A percentile compares a stretch with the other conserved stretches of the same genome.
phyloP scores from a whole-genome alignment of 2,113 vertebrate genomes.

The Etheostoma cragini region DNA sequence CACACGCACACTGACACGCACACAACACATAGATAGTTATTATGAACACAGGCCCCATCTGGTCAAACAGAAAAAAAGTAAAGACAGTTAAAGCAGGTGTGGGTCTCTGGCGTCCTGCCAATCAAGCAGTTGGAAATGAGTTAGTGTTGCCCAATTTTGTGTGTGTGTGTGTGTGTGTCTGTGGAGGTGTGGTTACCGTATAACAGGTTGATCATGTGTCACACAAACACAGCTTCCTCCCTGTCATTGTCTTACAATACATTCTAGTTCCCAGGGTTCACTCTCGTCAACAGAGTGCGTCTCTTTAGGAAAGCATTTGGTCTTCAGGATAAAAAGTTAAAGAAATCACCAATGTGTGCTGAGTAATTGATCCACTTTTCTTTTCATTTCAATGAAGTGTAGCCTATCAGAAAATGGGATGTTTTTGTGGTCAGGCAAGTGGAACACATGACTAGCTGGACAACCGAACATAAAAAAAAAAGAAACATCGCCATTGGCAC shows the following conservation, averaged over 20 bases:
- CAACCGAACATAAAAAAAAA: slow-evolving; percentile 28
- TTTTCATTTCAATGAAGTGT: slow-evolving; percentile 18
- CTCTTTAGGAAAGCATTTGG: slow-evolving; percentile 27
- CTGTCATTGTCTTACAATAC: slow-evolving; percentile 58
- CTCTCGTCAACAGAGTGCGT: background rate
- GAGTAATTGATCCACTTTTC: slow-evolving; percentile 40
- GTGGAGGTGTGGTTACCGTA: slow-evolving; percentile 59
- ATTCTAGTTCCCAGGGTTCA: slow-evolving; percentile 56
- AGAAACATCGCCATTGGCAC: slow-evolving; percentile 47
- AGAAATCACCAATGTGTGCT: slow-evolving; percentile 23
- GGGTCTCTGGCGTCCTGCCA: slow-evolving; percentile 67
- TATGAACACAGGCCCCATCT: slow-evolving; percentile 53
- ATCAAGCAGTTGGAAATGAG: slow-evolving; percentile 60
- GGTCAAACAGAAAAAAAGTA: slow-evolving; percentile 46
- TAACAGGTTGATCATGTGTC: slow-evolving; percentile 72
- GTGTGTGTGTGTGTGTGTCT: slow-evolving; percentile 19
- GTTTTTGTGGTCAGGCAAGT: slow-evolving; percentile 22
- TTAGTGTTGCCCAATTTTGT: slow-evolving; percentile 37
- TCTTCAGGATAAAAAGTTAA: slow-evolving; percentile 15
- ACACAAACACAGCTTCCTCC: slow-evolving; percentile 57
- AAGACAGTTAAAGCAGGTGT: slow-evolving; percentile 75
- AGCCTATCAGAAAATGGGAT: slow-evolving; percentile 10
- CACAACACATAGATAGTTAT: slow-evolving; percentile 21
- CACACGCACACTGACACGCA: slow-evolving; percentile 14
- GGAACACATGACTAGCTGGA: slow-evolving; percentile 43